Percentiles rank a stretch among this genome's conserved stretches.
phyloP scores from a whole-genome alignment of 1,140 invertebrate species.

The Pectinophora gossypiella region DNA sequence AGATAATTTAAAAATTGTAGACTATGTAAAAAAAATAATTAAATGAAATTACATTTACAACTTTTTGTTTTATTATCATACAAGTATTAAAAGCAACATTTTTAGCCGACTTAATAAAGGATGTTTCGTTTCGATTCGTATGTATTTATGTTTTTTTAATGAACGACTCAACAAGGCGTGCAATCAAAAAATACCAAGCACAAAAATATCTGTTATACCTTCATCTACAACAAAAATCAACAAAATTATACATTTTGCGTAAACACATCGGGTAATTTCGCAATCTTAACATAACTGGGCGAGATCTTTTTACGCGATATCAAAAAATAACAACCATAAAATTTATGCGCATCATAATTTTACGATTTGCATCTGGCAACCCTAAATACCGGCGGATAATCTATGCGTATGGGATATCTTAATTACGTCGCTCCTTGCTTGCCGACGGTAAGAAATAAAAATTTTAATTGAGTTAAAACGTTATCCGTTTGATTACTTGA shows the following conservation, averaged over 20 bases:
- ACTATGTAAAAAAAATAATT: too few relatives aligned
- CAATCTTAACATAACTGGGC: neutral
- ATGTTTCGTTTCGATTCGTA: too few relatives aligned
- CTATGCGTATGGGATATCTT: constrained; percentile 1
- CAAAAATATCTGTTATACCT: too few relatives aligned
- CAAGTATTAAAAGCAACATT: too few relatives aligned
- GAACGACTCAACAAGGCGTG: neutral
- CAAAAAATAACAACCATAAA: neutral
- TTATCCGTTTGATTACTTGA: constrained; percentile 1
- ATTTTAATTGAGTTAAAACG: constrained; percentile 5
- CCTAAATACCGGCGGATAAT: neutral
- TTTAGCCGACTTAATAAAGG: too few relatives aligned
- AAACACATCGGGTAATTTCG: neutral
- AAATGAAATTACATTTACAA: too few relatives aligned
- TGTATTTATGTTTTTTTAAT: too few relatives aligned
- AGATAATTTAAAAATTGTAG: too few relatives aligned
- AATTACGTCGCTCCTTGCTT: neutral
- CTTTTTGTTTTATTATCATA: too few relatives aligned
- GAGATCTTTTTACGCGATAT: neutral
- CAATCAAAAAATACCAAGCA: neutral
- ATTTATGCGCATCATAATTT: neutral
- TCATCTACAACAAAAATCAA: neutral
- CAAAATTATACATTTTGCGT: neutral
- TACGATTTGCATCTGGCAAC: neutral
- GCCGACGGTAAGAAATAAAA: neutral